Conservation (phyloP, 2,888 invertebrate species). For the Panzeria rudis region DNA sequence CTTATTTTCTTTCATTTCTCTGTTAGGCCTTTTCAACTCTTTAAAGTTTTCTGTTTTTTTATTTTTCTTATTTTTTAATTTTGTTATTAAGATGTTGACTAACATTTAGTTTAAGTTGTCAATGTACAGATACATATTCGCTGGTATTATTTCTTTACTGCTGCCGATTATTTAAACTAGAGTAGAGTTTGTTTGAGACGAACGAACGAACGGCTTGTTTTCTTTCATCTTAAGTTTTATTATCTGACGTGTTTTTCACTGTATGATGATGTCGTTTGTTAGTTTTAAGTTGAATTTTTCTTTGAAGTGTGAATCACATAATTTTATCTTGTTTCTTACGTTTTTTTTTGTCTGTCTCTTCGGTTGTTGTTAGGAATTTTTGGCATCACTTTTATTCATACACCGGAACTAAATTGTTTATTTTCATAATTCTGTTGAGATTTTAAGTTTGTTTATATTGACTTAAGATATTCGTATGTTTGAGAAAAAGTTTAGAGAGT, state of each 20-base stretch:
- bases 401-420: constrained; percentile 68
- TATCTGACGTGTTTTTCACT: constrained; percentile 57
- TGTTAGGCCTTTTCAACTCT: constrained; percentile 32
- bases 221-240: constrained; percentile 71
- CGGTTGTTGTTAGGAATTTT: constrained; percentile 38
- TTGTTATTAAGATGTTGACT: constrained; percentile 57
- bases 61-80: background rate
- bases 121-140: constrained; percentile 39
- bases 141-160: constrained; percentile 38
- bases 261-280: constrained; percentile 11
- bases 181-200: constrained; percentile 56
- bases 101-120: constrained; percentile 57
- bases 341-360: background rate
- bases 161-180: constrained; percentile 68
- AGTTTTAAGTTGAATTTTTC: constrained; percentile 32
- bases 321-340: constrained; percentile 52
- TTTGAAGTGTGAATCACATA: constrained; percentile 72
- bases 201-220: constrained; percentile 59
- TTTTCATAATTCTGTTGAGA: constrained; percentile 45
- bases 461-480: background rate
- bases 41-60: background rate
- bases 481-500: background rate
- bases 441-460: constrained; percentile 45
- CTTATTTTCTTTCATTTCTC: constrained; percentile 31
- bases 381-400: constrained; percentile 65